Conservation (phyloP, 1,140 invertebrate species). For the Monochamus saltuarius region DNA sequence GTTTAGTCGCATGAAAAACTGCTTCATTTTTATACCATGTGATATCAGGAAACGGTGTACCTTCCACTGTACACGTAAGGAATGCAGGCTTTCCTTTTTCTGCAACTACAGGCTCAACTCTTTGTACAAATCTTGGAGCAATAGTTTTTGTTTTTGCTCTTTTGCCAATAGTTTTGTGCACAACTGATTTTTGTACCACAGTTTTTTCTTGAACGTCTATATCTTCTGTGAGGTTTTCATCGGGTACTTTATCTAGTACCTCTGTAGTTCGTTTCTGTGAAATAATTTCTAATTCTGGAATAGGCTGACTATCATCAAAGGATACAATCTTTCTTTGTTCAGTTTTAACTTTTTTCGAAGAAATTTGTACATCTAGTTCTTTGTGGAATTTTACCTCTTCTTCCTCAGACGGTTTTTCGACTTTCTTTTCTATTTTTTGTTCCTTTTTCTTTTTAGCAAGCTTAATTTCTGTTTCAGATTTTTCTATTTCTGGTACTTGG, state of each 20-base stretch:
- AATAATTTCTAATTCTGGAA: slow-evolving; percentile 59
- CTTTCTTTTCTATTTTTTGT: slow-evolving; percentile 47
- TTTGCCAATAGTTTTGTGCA: slow-evolving; percentile 58
- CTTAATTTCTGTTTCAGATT: slow-evolving; percentile 51
- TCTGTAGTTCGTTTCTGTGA: slow-evolving; percentile 49
- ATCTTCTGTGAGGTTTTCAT: slow-evolving; percentile 55
- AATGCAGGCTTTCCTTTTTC: slow-evolving; percentile 62
- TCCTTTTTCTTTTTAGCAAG: slow-evolving; percentile 42
- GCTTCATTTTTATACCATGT: slow-evolving; percentile 77
- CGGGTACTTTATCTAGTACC: slow-evolving; percentile 53
- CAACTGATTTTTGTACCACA: slow-evolving; percentile 47
- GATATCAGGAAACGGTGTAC: slow-evolving; percentile 68
- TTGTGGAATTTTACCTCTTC: slow-evolving; percentile 52
- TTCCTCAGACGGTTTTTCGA: slow-evolving; percentile 48
- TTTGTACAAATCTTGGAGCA: slow-evolving; percentile 70
- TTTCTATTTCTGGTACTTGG: slow-evolving; percentile 44
- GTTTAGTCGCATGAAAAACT: slow-evolving; percentile 63
- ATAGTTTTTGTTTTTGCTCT: slow-evolving; percentile 54
- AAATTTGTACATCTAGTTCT: slow-evolving; percentile 55
- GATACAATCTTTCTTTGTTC: slow-evolving; percentile 50
- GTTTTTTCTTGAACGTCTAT: slow-evolving; percentile 48
- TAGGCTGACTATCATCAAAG: slow-evolving; percentile 54
- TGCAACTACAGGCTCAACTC: slow-evolving; percentile 66
- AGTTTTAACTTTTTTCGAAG: slow-evolving; percentile 55
- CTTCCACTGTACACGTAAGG: slow-evolving; percentile 69